A percentile compares a stretch with the other conserved stretches of the same genome.
Conservation (phyloP, 1,140 invertebrate species). For the Pogonognathellus flavescens region DNA sequence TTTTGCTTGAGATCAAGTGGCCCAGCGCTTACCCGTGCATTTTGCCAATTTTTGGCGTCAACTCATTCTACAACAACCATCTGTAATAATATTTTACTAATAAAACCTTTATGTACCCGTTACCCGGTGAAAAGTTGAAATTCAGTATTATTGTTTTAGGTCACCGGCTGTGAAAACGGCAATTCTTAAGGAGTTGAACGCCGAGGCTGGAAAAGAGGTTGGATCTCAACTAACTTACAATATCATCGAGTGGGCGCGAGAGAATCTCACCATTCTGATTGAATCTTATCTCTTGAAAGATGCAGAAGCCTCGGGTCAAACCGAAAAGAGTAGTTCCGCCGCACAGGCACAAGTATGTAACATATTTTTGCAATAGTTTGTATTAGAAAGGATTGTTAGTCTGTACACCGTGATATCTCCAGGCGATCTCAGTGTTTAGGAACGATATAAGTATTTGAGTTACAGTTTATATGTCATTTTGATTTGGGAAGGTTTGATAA, state of each 20-base stretch:
- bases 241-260: constrained; percentile 91
- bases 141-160: constrained; percentile 72
- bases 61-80: constrained; percentile 94
- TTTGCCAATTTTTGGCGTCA: constrained; percentile 85
- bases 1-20: constrained; percentile 91
- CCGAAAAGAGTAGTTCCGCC: neutral
- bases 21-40: constrained; percentile 86
- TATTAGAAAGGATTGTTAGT: no score
- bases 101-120: no score
- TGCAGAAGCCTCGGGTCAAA: neutral
- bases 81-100: constrained; percentile 77
- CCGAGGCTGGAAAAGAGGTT: constrained; percentile 83
- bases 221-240: constrained; percentile 95
- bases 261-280: constrained; percentile 81
- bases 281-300: constrained; percentile 63
- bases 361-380: no score
- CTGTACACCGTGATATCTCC: no score
- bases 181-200: constrained; percentile 73
- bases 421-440: no score
- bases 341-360: no score
- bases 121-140: no score
- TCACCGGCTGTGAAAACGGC: constrained; percentile 81
- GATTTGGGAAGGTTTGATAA: no score
- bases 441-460: no score
- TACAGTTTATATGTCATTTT: no score